Conservation (phyloP, 2,888 invertebrate species). For the Polydrusus cervinus region DNA sequence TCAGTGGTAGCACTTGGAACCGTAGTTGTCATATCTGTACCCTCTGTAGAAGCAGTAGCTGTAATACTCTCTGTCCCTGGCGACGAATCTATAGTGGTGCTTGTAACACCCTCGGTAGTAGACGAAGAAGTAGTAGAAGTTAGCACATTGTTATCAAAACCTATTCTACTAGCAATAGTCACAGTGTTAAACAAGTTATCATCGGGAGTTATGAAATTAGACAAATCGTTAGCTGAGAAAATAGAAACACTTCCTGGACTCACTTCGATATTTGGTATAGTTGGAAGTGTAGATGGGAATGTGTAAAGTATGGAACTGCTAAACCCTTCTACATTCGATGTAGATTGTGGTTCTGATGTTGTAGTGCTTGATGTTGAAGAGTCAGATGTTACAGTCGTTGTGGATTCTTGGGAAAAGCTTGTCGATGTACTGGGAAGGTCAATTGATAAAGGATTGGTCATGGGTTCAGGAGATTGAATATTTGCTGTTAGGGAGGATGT, state of each 20-base stretch:
- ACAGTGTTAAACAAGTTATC: conserved; percentile 74
- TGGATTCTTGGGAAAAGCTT: conserved; percentile 55
- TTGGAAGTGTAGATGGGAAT: conserved; percentile 59
- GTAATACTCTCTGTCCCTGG: conserved; percentile 42
- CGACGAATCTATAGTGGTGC: conserved; percentile 38
- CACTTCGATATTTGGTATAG: conserved; percentile 66
- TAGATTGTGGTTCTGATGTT: conserved; percentile 54
- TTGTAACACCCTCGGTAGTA: conserved; percentile 50
- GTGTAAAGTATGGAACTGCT: conserved; percentile 66
- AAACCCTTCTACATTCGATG: conserved; percentile 71
- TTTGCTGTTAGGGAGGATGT: conserved; percentile 19
- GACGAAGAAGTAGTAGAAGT: conserved; percentile 55
- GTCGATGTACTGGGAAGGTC: conserved; percentile 71
- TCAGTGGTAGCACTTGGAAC: conserved; percentile 47
- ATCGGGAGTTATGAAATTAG: conserved; percentile 71
- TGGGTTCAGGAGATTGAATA: not conserved
- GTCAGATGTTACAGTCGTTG: conserved; percentile 12
- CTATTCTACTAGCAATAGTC: conserved; percentile 72
- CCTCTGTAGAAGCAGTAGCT: conserved; percentile 50
- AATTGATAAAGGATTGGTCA: conserved; percentile 49
- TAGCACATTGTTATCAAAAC: conserved; percentile 62
- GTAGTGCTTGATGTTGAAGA: conserved; percentile 18
- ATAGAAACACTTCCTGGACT: conserved; percentile 69
- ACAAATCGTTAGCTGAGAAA: conserved; percentile 68
- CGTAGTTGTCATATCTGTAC: conserved; percentile 51